Evolutionary conservation across 2,113 vertebrate genomes (phyloP), one percentile per base, ranked within the genome.

Genomic region (Saiga tatarica): DNA sequence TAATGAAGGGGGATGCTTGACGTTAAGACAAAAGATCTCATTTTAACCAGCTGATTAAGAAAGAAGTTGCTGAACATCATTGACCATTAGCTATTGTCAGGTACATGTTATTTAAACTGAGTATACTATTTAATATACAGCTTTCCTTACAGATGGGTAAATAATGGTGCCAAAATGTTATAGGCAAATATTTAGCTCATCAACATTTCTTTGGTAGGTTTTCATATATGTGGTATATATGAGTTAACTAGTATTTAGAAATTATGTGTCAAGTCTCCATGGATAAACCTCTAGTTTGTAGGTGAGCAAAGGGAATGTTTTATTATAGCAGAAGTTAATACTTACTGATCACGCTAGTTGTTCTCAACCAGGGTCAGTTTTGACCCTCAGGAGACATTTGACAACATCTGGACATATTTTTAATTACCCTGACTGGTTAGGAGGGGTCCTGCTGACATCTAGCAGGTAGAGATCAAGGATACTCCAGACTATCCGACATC

Each of bases 11-110:
- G 55, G n/a, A 62, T 91, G 60, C 21, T 91, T 87, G 53, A 45
- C 53, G 10, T 62, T 87, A 57, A 30, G 23, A 83, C 45, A 87
- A 26, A 95, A 50, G 28, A 39, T 94, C 85, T 50, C 23, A 82
- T 67, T 96, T 90, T 96, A 91, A 86, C 30, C 17, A 95, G 25
- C 4, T 95, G 67, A 53, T 91, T 87, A 95, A 26, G 39, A 89
- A 60, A 57, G 23, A 92, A 47, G 85, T 95, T 62, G 79, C 52
- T 94, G 94, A 97, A 60, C 8, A 62, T 45, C 59, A 42, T 21
- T 88, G 76, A 71, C 25, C 53, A 87, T 92, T 92, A 94, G 67
- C 53, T 92, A 57, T 89, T 92, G 78, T 95, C 90, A 92, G 28
- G 17, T 94, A 78, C 12, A 2, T 78, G 42, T 12, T 87, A 15